A percentile compares a stretch with the other conserved stretches of the same genome.
phyloP scores from a whole-genome alignment of 2,797 vertebrate species.

The Malurus splendens region DNA sequence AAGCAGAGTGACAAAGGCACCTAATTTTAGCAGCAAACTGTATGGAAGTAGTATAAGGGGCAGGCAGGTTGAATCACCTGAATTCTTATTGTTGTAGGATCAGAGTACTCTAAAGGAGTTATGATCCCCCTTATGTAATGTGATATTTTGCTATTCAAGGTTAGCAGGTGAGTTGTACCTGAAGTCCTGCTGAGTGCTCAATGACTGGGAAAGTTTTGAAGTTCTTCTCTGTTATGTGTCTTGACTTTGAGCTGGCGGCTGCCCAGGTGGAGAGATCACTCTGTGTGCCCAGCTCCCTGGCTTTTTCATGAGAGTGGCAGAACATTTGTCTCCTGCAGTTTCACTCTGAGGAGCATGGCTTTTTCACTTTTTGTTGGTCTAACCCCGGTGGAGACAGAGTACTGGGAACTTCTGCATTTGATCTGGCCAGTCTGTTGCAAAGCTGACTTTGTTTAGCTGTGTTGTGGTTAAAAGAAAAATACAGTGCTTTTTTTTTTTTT shows the following conservation, averaged over 20 bases:
- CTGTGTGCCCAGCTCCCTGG: neutral
- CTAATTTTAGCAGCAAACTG: neutral
- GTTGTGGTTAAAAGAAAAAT: neutral
- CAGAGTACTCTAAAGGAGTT: neutral
- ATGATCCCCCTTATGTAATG: neutral
- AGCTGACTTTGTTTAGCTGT: neutral
- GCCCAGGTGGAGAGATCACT: neutral
- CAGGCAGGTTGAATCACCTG: neutral
- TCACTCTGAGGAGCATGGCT: neutral
- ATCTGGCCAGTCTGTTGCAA: neutral
- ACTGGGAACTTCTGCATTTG: neutral
- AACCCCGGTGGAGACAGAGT: neutral
- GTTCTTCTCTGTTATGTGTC: neutral
- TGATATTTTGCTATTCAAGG: neutral
- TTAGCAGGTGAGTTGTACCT: neutral
- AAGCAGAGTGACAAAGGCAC: neutral
- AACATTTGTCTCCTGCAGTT: neutral
- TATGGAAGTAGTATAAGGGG: neutral
- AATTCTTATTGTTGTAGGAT: neutral
- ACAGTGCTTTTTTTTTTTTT: no score
- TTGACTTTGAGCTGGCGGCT: neutral
- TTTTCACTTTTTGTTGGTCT: neutral
- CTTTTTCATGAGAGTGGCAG: neutral
- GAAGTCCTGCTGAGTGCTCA: neutral
- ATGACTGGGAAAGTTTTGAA: conserved; percentile 6